phyloP scores from a whole-genome alignment of 2,113 vertebrate species.

The Erpornis zantholeuca region DNA sequence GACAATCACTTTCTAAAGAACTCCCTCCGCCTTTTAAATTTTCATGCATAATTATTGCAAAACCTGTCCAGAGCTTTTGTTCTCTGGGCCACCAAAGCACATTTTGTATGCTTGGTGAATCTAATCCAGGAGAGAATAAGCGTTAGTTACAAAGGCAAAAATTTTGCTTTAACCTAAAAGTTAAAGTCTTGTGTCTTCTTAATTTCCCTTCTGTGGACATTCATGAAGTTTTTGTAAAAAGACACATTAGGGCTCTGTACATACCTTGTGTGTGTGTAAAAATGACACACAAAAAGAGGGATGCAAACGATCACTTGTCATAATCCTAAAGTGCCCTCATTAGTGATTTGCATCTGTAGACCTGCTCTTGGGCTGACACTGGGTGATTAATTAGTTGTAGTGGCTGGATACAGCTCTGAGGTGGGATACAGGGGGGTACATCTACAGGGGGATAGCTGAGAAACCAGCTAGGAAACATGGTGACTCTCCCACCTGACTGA shows the following conservation, averaged over 20 bases:
- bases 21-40: neutral
- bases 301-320: neutral
- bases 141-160: neutral
- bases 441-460: neutral
- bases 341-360: neutral
- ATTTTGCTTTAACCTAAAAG: neutral
- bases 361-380: neutral
- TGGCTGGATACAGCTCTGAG: neutral
- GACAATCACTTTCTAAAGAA: neutral
- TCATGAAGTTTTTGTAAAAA: neutral
- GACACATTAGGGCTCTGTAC: neutral
- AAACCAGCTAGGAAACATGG: neutral
- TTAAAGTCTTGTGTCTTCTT: neutral
- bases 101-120: neutral
- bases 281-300: neutral
- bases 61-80: neutral
- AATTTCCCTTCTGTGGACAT: neutral
- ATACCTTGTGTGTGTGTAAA: neutral
- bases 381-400: neutral
- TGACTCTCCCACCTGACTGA: neutral
- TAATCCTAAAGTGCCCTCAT: neutral
- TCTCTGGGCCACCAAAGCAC: neutral
- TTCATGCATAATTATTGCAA: neutral
- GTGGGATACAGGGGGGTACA: no score
- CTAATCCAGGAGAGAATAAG: neutral